Evolutionary conservation across 2,888 invertebrate genomes (phyloP), one percentile per base, ranked within the genome.

Genomic region (Nephrocerus scutellatus): DNA sequence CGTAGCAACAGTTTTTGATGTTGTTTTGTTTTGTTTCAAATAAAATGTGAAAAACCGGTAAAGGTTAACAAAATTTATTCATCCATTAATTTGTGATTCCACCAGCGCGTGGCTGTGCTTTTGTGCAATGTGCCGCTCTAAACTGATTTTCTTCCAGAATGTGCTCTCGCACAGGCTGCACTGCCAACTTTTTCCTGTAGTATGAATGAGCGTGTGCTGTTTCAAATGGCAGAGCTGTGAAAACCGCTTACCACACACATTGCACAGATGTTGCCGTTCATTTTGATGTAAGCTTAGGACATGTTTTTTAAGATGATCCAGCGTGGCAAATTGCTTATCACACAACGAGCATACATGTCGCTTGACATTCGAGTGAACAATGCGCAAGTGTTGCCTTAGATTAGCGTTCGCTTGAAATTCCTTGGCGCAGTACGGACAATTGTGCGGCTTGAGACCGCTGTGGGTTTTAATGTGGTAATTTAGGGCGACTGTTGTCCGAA

Each of bases 221-320:
- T 51, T 56, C 6, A 57, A 42, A 40, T 56, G 57, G n/a, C 49
- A 41, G 19, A 51, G 30, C 29, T 57, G 57, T 1, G 54, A 50
- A 44, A 57, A 57, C 1, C 43, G 35, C 41, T 54, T 55, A 5
- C 43, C 40, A 33, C 57, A 57, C 18, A 49, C 30, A 14, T 40
- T 39, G 29, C 57, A 57, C 4, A 48, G 12, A 43, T 53, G 51
- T 36, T 53, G 53, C 6, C 54, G 47, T 35, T 57, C 54, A 29
- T 55, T 55, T 39, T 54, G 54, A 46, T 55, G 55, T 20, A 51
- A 48, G 18, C 54, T 54, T 14, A 51, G 42, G 12, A 55, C 53
- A 39, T 57, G 57, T 29, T 57, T 57, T 32, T 53, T 54, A 12
- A 56, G 32, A 43, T 56, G 57, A 39, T 56, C 56, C 12, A 53